Evolutionary conservation across 2,888 invertebrate genomes (phyloP).

Genomic region (Leucophenga montana): DNA sequence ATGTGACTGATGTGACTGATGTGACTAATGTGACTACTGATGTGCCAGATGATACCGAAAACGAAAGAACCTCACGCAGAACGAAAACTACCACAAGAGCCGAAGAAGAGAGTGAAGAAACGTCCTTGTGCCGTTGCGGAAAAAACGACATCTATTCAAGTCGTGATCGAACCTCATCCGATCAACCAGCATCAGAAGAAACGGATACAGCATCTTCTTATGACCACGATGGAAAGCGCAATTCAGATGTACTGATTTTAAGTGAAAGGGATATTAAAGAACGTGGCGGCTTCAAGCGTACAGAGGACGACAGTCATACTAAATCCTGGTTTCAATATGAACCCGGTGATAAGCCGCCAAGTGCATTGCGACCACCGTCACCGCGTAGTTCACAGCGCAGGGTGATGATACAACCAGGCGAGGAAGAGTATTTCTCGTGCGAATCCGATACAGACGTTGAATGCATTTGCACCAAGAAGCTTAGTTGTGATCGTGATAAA

Average conservation of each 20-base stretch:
- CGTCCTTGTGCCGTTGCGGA: too few species aligned
- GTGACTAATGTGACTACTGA: too few species aligned
- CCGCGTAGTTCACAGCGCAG: neutral
- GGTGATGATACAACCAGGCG: neutral
- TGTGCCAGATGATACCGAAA: too few species aligned
- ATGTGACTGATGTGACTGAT: too few species aligned
- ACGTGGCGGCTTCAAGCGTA: neutral
- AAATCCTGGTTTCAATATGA: conserved; percentile 11
- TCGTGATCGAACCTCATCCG: too few species aligned
- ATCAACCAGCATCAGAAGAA: too few species aligned
- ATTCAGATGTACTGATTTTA: neutral
- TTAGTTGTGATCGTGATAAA: neutral
- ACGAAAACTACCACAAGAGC: too few species aligned
- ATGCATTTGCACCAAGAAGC: neutral
- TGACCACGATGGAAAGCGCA: too few species aligned
- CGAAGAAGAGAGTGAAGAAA: too few species aligned
- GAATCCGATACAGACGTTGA: neutral
- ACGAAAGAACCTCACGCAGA: too few species aligned
- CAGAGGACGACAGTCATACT: neutral
- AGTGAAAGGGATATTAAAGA: conserved; percentile 19
- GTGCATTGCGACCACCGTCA: neutral
- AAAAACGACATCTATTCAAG: too few species aligned
- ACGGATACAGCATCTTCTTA: too few species aligned
- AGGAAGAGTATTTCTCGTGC: neutral
- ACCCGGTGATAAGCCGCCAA: neutral